Base-by-base conservation (phyloP, 1,140 invertebrate genomes). In the Drepana arcuata region DNA sequence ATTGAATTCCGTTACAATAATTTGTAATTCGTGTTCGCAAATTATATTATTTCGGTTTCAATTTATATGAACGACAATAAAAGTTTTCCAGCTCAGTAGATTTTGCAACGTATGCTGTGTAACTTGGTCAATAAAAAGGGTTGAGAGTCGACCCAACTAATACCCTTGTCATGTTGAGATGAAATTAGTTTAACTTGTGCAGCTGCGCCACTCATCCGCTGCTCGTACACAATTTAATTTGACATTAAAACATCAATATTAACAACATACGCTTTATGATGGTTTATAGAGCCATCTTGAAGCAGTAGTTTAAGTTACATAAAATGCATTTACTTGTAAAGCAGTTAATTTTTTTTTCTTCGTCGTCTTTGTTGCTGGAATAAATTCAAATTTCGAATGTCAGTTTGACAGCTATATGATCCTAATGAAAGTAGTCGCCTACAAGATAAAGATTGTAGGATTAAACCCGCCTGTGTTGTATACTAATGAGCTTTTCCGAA, bases 141-240 rank as follows among this genome's bases (percentile, higher is more conserved):
- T 65, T 55, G 37, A 55, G 51, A 65, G 62, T 67, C 68, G 53
- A 71, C 69, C 72, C 70, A 63, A 67, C 73, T 75, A 74, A 77
- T 78, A 78, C 71, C 73, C 73, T 75, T 78, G 73, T 78, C 73
- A 74, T 75, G 73, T 71, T 44, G 56, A 62, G 69, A 68, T 73
- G 63, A 78, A 78, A 78, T 75, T 78, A 75, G 69, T 73, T 72
- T 39, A 64, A 75, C 50, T 60, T 58, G 47, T 73, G 67, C 73
- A 78, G 69, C 73, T 78, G 73, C 54, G 67, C 48, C 60, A 45
- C 15, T 42, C 48, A 48, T 59, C 48, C 41, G 42, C 53, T 67
- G 68, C 67, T 78, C 65, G 59, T 63, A 56, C 53, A 64, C 65
- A 78, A 67, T 74, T 71, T 73, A 66, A 73, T 69, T 57, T 70